Conservation (phyloP, 2,888 invertebrate genomes). For the Drosophila infuscata region DNA sequence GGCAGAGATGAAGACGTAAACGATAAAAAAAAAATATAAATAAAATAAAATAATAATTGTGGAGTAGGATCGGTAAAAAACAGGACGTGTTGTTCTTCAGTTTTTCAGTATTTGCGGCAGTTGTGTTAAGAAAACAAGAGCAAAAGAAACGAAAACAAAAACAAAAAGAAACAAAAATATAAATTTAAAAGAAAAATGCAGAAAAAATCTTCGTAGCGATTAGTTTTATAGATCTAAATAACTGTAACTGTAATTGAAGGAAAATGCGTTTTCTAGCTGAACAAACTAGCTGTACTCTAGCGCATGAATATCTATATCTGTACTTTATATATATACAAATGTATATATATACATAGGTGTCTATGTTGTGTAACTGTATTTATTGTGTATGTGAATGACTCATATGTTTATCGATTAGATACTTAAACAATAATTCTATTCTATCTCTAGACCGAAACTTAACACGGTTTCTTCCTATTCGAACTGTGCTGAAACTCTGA, state of each 20-base stretch:
- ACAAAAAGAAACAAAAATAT: conserved; percentile 20
- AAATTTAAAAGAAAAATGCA: conserved; percentile 30
- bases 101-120: conserved; percentile 69
- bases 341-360: conserved; percentile 30
- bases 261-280: conserved; percentile 64
- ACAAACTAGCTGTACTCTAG: conserved; percentile 71
- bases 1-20: conserved; percentile 73
- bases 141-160: conserved; percentile 21
- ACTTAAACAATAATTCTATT: conserved; percentile 24
- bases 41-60: not conserved
- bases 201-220: conserved; percentile 63
- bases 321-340: conserved; percentile 35
- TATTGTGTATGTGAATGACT: conserved; percentile 45
- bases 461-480: conserved; percentile 74
- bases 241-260: conserved; percentile 47
- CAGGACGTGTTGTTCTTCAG: conserved; percentile 33
- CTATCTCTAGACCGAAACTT: conserved; percentile 49
- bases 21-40: conserved; percentile 9
- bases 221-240: conserved; percentile 45
- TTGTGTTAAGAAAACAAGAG: conserved; percentile 44
- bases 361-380: conserved; percentile 59
- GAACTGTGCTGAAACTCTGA: conserved; percentile 74
- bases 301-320: conserved; percentile 25
- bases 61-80: conserved; percentile 13
- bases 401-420: conserved; percentile 31